Percentiles rank a stretch among this genome's conserved stretches.
These are phyloP conservation scores for Cavia porcellus DNA, from an alignment of 2,113 vertebrate species.

Conservation along the genomic window DNA sequence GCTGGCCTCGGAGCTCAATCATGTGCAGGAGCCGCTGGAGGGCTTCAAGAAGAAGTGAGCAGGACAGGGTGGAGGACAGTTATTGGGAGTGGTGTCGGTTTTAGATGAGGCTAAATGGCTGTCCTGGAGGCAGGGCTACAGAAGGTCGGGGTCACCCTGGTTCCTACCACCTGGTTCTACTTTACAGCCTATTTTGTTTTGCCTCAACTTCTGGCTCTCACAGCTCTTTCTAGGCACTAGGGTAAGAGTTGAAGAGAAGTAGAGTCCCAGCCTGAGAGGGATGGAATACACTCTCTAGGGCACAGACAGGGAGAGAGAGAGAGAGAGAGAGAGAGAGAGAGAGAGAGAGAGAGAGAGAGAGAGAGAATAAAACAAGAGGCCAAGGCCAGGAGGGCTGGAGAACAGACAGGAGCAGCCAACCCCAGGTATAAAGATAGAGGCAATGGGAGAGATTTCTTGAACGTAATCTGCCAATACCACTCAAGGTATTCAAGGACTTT, in stretches of 20 bases:
- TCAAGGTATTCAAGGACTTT: neutral
- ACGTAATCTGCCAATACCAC: neutral
- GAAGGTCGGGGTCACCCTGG: neutral
- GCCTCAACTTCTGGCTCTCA: neutral
- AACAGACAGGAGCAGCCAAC: neutral
- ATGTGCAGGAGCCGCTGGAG: conserved; percentile 94
- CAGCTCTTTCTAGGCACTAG: neutral
- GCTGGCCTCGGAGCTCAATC: conserved; percentile 93
- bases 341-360: too few species aligned
- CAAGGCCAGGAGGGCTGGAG: neutral
- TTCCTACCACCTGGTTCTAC: neutral
- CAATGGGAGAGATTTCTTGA: neutral
- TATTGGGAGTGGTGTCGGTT: neutral
- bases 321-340: too few species aligned
- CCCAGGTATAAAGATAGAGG: neutral
- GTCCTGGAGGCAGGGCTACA: neutral
- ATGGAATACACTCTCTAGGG: too few species aligned
- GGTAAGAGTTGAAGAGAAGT: neutral
- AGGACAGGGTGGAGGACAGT: neutral
- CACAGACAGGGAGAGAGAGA: too few species aligned
- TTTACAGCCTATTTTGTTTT: neutral
- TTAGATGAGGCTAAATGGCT: neutral
- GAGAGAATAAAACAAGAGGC: neutral
- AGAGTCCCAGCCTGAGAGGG: neutral
- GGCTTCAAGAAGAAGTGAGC: conserved; percentile 95